Evolutionary conservation across 92 coral and sea anemone species (phyloP).

Genomic region (Parazoanthus swiftii): DNA sequence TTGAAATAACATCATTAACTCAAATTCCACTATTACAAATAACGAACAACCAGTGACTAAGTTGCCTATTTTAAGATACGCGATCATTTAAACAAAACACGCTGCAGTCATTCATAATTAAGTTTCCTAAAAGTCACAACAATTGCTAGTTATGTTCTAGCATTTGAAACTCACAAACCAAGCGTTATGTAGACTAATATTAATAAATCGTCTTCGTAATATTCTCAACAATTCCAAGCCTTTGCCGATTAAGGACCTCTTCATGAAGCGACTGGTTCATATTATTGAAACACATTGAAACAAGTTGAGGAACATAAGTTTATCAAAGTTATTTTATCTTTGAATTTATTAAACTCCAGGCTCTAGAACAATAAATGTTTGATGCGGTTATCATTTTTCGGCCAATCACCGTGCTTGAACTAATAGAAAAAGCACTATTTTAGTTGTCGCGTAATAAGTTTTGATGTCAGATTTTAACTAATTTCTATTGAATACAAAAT

Average conservation of each 20-base stretch:
- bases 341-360: constrained; percentile 40
- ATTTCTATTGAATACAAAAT: constrained; percentile 42
- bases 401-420: constrained; percentile 4
- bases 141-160: neutral
- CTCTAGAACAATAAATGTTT: constrained; percentile 35
- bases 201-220: neutral
- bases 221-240: neutral
- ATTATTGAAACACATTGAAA: neutral
- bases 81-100: constrained; percentile 33
- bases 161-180: neutral
- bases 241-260: neutral
- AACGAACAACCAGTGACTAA: neutral
- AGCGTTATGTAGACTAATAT: no score
- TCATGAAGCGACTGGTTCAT: neutral
- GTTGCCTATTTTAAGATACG: neutral
- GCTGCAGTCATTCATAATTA: constrained; percentile 39
- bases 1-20: neutral
- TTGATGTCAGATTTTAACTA: constrained; percentile 28
- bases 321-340: constrained; percentile 31
- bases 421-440: constrained; percentile 41
- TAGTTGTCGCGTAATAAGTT: constrained; percentile 24
- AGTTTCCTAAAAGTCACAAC: constrained; percentile 33
- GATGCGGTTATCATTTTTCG: neutral
- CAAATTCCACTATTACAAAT: neutral
- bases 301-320: constrained; percentile 25